Evolutionary conservation across 2,888 invertebrate species (phyloP).

Genomic region (Odontothrips loti): DNA sequence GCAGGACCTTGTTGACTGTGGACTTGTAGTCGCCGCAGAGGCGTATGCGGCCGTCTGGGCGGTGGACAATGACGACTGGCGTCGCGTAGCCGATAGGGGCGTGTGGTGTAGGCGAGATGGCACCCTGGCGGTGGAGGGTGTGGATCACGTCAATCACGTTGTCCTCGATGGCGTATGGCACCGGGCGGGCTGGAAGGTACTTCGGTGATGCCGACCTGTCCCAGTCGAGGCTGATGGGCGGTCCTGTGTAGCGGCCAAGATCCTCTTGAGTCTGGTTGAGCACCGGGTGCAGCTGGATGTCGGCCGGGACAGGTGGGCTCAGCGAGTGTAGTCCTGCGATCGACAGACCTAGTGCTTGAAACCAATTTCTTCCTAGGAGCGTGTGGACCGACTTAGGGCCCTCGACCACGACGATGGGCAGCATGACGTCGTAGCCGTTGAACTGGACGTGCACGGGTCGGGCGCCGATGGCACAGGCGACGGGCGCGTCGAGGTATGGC

Average conservation of each 20-base stretch:
- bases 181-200: not conserved
- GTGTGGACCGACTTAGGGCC: not conserved
- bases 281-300: not conserved
- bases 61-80: not conserved
- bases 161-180: not conserved
- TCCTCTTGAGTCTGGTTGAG: not conserved
- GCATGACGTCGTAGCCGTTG: not conserved
- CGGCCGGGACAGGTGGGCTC: not conserved
- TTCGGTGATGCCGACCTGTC: not conserved
- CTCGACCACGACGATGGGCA: not conserved
- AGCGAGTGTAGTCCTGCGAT: not conserved
- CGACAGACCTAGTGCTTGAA: not conserved
- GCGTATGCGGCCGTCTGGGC: not conserved
- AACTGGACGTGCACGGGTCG: not conserved
- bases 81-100: not conserved
- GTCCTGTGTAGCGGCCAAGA: not conserved
- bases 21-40: not conserved
- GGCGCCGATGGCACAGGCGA: not conserved
- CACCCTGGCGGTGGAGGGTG: not conserved
- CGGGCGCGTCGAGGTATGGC: not conserved
- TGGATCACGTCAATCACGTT: not conserved
- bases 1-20: not conserved
- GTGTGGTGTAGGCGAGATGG: not conserved
- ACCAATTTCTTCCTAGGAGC: not conserved
- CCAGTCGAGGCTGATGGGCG: conserved; percentile 6